Percentiles rank a stretch among this genome's conserved stretches.
phyloP scores from a whole-genome alignment of 2,113 vertebrate species.

The Tragelaphus scriptus region DNA sequence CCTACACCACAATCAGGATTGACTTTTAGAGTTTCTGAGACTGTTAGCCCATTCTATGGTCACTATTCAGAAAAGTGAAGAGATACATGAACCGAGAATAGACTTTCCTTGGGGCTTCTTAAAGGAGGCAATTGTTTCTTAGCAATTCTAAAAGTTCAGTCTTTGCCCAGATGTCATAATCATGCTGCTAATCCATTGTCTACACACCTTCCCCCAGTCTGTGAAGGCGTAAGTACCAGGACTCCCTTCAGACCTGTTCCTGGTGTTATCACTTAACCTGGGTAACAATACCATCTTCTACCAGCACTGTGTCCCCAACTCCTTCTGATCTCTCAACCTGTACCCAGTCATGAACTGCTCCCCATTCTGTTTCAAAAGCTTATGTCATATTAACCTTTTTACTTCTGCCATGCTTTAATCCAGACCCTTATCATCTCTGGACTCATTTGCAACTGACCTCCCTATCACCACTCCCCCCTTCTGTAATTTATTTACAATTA shows the following conservation, averaged over 20 bases:
- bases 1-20: neutral
- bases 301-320: neutral
- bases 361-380: neutral
- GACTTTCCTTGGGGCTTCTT: neutral
- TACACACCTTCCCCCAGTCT: neutral
- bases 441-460: neutral
- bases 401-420: neutral
- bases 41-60: neutral
- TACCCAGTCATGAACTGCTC: neutral
- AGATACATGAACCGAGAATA: neutral
- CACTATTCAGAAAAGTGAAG: neutral
- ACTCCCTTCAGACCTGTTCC: neutral
- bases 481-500: neutral
- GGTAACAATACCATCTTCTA: neutral
- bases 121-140: neutral
- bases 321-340: neutral
- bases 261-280: neutral
- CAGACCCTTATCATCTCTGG: neutral
- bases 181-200: neutral
- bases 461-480: neutral
- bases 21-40: neutral
- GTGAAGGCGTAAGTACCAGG: neutral
- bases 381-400: neutral
- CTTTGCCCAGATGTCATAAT: neutral
- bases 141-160: neutral